Base-by-base conservation (phyloP, 2,888 invertebrate species). In the Sclerodermus sp. region DNA sequence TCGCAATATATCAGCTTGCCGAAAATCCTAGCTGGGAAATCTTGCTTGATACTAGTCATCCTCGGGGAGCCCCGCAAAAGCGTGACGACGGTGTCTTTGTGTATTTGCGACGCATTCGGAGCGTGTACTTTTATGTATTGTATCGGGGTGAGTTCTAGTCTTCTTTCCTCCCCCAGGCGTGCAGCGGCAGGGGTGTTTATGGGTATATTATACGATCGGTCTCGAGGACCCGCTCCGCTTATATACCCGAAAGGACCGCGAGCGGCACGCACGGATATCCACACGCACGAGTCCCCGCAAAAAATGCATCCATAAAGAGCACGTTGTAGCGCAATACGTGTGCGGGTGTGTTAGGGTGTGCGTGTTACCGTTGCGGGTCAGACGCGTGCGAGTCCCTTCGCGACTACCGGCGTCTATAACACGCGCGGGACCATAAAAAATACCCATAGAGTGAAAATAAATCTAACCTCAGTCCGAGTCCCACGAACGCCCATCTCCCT, bases 381-480 rank as follows among this genome's bases (percentile, higher is more conserved):
- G 48, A 37, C 48, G 60, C 58, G 52, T 52, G 58, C 49, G 39
- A 51, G 39, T 46, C 58, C 61, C 51, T 47, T 37, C 39, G 47
- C 47, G 36, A 32, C n/a, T n/a, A n/a, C n/a, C n/a, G 46, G 55
- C 58, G 66, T 65, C 70, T 55, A 57, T 68, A 67, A 65, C 68
- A 63, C 66, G 58, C 64, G 58, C 60, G 58, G 56, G 70, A 62
- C 66, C 70, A 70, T 74, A 74, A 76, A 74, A 71, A 73, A 72
- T 71, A 71, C 64, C 71, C 65, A 68, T 57, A 51, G 62, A 77
- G 77, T 76, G 76, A 76, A 77, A 77, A 77, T 77, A 76, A 77
- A 77, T 77, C 76, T 72, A 72, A 73, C 70, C 64, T 54, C 63
- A 55, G 47, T 48, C 49, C 47, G 48, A 50, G 42, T 52, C 61